Conservation (phyloP, 2,113 vertebrate species). For the Neomonachus schauinslandi region DNA sequence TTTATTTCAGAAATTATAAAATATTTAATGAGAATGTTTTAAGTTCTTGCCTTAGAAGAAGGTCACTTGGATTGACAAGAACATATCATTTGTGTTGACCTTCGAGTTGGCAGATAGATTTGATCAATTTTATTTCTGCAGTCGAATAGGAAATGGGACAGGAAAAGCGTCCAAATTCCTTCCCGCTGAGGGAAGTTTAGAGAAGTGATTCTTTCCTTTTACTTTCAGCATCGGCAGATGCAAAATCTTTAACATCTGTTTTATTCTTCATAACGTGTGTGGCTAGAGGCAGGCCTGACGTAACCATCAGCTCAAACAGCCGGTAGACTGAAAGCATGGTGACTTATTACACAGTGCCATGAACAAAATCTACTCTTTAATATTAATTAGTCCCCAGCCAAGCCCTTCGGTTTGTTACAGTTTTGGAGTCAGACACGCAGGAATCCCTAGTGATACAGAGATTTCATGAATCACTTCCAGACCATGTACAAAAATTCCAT, state of each 20-base stretch:
- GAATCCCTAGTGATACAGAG: not conserved
- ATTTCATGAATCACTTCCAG: conserved; percentile 34
- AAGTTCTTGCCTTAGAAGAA: not conserved
- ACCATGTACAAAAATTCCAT: not conserved
- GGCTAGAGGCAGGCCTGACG: not conserved
- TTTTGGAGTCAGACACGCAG: not conserved
- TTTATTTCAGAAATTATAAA: conserved; percentile 47
- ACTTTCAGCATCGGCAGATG: not conserved
- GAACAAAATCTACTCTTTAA: conserved; percentile 49
- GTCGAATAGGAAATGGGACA: not conserved
- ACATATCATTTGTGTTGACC: conserved; percentile 4
- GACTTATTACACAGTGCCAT: conserved; percentile 31
- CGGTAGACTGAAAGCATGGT: conserved; percentile 42
- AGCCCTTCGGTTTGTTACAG: conserved; percentile 6
- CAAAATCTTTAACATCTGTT: not conserved
- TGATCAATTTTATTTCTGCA: conserved; percentile 35
- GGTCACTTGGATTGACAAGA: conserved; percentile 28
- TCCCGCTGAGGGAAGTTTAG: not conserved
- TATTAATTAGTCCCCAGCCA: conserved; percentile 35
- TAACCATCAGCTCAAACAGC: not conserved
- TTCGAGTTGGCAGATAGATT: conserved; percentile 26
- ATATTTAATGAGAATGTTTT: not conserved
- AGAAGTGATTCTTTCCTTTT: conserved; percentile 35
- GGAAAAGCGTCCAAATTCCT: not conserved
- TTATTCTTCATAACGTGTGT: not conserved